A percentile compares a stretch with the other conserved stretches of the same genome.
Conservation (phyloP, 37 sponge, comb jelly and placozoan genomes). For the Chondrilla cf. caribensis region DNA sequence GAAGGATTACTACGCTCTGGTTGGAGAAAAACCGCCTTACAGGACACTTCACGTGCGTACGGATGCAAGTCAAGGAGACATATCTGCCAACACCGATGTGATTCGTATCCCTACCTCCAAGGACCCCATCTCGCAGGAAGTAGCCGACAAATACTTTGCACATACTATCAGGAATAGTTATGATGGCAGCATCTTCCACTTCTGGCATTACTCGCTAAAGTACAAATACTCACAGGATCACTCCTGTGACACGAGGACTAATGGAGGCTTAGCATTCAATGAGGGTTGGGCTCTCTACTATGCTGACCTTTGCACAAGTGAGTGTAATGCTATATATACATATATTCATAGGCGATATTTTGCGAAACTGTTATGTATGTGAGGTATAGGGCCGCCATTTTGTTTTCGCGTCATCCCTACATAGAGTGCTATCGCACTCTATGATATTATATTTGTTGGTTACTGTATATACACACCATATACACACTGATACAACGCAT, state of each 20-base stretch:
- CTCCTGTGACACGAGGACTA: constrained; percentile 1
- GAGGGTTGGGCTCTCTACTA: constrained; percentile 37
- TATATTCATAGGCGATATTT: no score
- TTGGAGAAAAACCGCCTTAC: not conserved
- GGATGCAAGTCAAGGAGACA: not conserved
- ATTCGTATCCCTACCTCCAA: not conserved
- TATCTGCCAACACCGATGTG: not conserved
- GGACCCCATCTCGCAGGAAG: not conserved
- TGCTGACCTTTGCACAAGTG: not conserved
- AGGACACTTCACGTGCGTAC: constrained; percentile 1
- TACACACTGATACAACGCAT: no score
- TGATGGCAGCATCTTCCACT: constrained; percentile 25
- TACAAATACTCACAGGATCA: not conserved
- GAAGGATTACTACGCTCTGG: constrained; percentile 1
- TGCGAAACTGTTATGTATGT: no score
- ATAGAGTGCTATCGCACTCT: no score
- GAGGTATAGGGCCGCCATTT: no score
- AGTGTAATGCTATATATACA: no score
- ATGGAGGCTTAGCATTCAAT: constrained; percentile 27
- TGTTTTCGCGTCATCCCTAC: no score
- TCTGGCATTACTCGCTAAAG: not conserved
- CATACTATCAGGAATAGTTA: constrained; percentile 22
- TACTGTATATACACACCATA: no score
- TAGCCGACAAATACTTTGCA: constrained; percentile 23
- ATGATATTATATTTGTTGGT: no score